Conservation (phyloP, 92 coral and sea anemone genomes). For the Metridium senile region DNA sequence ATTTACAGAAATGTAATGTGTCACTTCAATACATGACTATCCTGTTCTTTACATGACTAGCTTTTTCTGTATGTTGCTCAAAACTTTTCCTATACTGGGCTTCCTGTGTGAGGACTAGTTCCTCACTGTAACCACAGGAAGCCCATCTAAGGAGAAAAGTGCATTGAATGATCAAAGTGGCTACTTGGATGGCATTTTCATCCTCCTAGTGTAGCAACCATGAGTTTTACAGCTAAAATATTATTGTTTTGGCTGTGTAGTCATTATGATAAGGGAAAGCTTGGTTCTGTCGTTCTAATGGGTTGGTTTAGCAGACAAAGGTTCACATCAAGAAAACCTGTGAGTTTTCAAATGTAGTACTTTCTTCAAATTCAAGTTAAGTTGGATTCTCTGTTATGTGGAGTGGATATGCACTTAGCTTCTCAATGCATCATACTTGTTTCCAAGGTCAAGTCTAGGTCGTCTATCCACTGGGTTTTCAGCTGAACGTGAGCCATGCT, state of each 20-base stretch:
- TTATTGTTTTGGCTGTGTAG: not conserved
- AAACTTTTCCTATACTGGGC: too few species aligned
- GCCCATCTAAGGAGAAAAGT: not conserved
- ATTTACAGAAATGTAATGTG: too few species aligned
- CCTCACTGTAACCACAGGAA: not conserved
- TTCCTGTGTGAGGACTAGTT: too few species aligned
- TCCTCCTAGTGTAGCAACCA: not conserved
- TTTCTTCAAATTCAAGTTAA: constrained; percentile 17
- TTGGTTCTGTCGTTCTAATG: not conserved
- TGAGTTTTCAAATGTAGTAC: not conserved
- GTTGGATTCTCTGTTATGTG: not conserved
- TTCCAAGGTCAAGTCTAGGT: constrained; percentile 83
- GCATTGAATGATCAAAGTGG: not conserved
- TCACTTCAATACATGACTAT: too few species aligned
- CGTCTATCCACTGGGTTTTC: constrained; percentile 81
- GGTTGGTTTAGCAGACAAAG: not conserved
- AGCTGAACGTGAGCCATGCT: constrained; percentile 80
- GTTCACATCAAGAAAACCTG: not conserved
- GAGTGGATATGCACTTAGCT: constrained; percentile 44
- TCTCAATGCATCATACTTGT: constrained; percentile 91
- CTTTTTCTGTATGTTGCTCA: too few species aligned
- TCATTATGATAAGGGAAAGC: not conserved
- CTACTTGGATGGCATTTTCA: not conserved
- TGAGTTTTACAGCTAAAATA: not conserved
- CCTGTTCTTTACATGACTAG: too few species aligned